A percentile compares a stretch with the other conserved stretches of the same genome.
These are phyloP conservation scores for Polydesmus complanatus DNA, from an alignment of 2,888 invertebrate genomes.

Conservation along the genomic window DNA sequence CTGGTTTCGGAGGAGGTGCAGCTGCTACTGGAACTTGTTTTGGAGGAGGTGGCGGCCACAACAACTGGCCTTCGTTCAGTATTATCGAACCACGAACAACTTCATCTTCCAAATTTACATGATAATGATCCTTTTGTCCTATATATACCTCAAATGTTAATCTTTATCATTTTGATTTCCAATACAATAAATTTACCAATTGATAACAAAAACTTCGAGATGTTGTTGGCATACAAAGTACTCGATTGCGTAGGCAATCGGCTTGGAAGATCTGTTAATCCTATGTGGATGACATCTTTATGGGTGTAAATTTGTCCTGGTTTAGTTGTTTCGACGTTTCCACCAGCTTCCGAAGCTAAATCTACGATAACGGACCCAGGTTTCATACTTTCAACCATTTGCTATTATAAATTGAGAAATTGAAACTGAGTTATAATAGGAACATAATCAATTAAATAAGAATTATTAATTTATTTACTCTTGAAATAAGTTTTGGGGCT, in stretches of 20 bases:
- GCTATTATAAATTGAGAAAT: slow-evolving; percentile 34
- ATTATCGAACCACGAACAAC: slow-evolving; percentile 72
- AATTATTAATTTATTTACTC: slow-evolving; percentile 43
- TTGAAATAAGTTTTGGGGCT: slow-evolving; percentile 63
- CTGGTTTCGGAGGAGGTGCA: slow-evolving; percentile 30
- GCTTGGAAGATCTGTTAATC: slow-evolving; percentile 69
- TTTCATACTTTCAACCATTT: slow-evolving; percentile 64
- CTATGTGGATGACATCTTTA: slow-evolving; percentile 70
- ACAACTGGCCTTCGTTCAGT: slow-evolving; percentile 52
- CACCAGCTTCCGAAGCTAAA: slow-evolving; percentile 75
- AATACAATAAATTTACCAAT: slow-evolving; percentile 43
- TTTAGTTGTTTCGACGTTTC: slow-evolving; percentile 65
- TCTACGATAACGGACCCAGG: slow-evolving; percentile 82
- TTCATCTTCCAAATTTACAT: slow-evolving; percentile 69
- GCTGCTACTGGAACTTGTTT: slow-evolving; percentile 41
- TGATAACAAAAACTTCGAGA: slow-evolving; percentile 68
- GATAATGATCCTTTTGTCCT: slow-evolving; percentile 62
- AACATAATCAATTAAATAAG: too few relatives aligned
- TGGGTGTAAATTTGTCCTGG: slow-evolving; percentile 59
- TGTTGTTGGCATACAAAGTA: slow-evolving; percentile 78
- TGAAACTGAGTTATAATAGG: not conserved
- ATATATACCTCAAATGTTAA: slow-evolving; percentile 19
- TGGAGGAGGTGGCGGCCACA: slow-evolving; percentile 65
- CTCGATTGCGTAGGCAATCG: slow-evolving; percentile 73
- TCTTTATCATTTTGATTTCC: too few relatives aligned